A percentile compares a stretch with the other conserved stretches of the same genome.
These are phyloP conservation scores for Phylloscopus trochilus DNA, from an alignment of 2,113 vertebrate species.

Conservation along the genomic window DNA sequence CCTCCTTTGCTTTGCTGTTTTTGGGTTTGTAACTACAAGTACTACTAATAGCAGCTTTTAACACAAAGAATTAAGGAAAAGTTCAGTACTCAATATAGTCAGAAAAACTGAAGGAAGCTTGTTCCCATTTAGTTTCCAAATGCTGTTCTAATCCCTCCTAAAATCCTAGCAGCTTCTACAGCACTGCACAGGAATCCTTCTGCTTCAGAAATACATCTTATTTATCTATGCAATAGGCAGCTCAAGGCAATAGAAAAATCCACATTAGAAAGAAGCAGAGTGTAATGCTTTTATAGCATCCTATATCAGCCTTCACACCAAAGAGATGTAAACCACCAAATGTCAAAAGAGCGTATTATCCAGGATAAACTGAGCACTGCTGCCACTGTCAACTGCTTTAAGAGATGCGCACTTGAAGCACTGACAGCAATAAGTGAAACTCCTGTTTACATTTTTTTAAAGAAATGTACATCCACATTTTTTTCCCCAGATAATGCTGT, in stretches of 20 bases:
- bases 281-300: constrained; percentile 41
- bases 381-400: constrained; percentile 49
- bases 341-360: neutral
- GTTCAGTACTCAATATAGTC: neutral
- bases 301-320: constrained; percentile 48
- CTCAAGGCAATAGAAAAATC: constrained; percentile 39
- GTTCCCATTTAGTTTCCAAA: neutral
- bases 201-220: constrained; percentile 33
- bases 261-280: neutral
- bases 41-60: neutral
- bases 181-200: neutral
- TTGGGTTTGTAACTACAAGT: neutral
- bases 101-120: neutral
- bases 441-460: constrained; percentile 59
- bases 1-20: neutral
- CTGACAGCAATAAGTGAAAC: constrained; percentile 59
- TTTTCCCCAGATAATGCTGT: constrained; percentile 42
- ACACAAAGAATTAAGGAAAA: neutral
- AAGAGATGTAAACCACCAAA: constrained; percentile 60
- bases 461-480: constrained; percentile 48
- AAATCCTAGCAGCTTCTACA: constrained; percentile 8
- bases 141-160: neutral
- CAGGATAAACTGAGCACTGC: constrained; percentile 50
- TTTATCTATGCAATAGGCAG: constrained; percentile 13
- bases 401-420: constrained; percentile 30